Base-by-base conservation (phyloP, 1,140 invertebrate species). In the Chymomyza costata region DNA sequence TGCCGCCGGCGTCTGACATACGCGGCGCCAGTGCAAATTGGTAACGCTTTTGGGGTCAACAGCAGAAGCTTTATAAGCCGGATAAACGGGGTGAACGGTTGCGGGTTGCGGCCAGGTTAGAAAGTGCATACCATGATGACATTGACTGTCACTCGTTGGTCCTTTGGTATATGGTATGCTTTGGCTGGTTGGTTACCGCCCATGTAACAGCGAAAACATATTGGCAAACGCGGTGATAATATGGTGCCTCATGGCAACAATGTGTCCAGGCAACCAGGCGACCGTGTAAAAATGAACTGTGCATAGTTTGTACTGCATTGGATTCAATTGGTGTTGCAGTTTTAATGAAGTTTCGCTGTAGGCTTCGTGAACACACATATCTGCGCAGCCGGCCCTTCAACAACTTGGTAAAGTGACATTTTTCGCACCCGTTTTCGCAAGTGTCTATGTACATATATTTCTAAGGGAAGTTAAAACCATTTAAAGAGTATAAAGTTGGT, bases 21-120 rank as follows among this genome's bases (percentile, higher is more conserved):
- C 53, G 66, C 53, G 53, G 47, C 66, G 71, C 45, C 53, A 38
- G 54, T 53, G 66, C 59, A 80, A 76, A 76, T 76, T 71, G 71
- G 71, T 78, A 66, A 71, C 66, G 66, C 73, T 52, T 78, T 76
- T 80, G 67, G 71, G n/a, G 71, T 78, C 71, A 76, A 78, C 71
- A 80, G 73, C 56, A 62, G 66, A 49, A 44, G 66, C 47, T 38
- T 41, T 55, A 55, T 39, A 44, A n/a, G n/a, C n/a, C n/a, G n/a
- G n/a, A n/a, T n/a, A n/a, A n/a, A n/a, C n/a, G n/a, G n/a, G n/a
- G n/a, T n/a, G n/a, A n/a, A n/a, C n/a, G n/a, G n/a, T n/a, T n/a
- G n/a, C n/a, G n/a, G n/a, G n/a, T n/a, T n/a, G n/a, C n/a, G n/a
- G n/a, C n/a, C n/a, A n/a, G n/a, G n/a, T n/a, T n/a, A n/a, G n/a